Evolutionary conservation across 2,797 vertebrate species (phyloP), one percentile per base, ranked within the genome.

Genomic region (Cichlasoma orientale): DNA sequence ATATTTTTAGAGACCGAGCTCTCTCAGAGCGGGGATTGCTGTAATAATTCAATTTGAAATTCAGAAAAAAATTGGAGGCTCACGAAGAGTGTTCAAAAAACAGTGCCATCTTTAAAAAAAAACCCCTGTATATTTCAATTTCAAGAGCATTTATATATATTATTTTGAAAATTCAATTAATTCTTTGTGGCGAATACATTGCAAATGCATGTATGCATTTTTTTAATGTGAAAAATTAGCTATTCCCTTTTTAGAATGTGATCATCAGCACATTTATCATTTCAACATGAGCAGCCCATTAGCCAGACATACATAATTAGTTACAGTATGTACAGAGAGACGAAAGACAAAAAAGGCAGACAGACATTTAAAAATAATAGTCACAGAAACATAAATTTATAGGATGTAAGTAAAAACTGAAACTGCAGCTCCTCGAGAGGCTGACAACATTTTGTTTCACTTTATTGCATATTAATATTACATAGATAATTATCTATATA

Each of bases 261-360:
- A 58, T 36, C 21, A 44, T 23, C 21, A 56, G n/a, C 33, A 52
- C 53, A 27, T 29, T 54, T 70, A 12, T 29, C 21, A 6, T 77
- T 80, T 78, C 29, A 10, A 58, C 68, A 33, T 27, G 50, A 70
- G n/a, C 50, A 78, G 44, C 23, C 52, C n/a, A 58, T 41, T 11
- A 79, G 31, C 74, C 8, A 73, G 52, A 74, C 69, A 75, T 38
- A 85, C 29, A 80, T 56, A 36, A 73, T 66, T 16, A 82, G 73
- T 84, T 33, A 79, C 4, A 57, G 61, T 66, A 74, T 72, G 36
- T 71, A 86, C 80, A 87, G 38, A 85, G 72, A 86, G 27, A 88
- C 52, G 88, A 27, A 76, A 88, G 56, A 89, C 71, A 84, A 55
- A 90, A 66, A 90, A 90, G 83, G 78, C 83, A 90, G 75, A 85